Percentiles rank a stretch among this genome's conserved stretches.
phyloP scores from a whole-genome alignment of 2,113 vertebrate species.

The Hoplias malabaricus region DNA sequence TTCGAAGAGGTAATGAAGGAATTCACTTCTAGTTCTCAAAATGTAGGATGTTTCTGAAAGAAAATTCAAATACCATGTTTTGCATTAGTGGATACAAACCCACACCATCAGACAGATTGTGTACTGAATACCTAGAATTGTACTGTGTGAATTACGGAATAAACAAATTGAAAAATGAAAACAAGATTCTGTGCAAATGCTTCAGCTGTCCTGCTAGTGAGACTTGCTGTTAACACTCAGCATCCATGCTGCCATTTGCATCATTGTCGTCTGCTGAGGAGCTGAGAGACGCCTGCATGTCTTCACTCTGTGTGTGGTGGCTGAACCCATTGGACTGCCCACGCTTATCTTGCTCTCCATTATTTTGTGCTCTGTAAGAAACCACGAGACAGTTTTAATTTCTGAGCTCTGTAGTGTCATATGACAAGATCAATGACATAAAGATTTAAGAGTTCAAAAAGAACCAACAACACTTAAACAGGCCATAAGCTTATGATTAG shows the following conservation, averaged over 20 bases:
- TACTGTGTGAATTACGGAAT: slow-evolving; percentile 48
- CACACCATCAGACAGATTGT: slow-evolving; percentile 35
- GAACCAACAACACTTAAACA: too few relatives aligned
- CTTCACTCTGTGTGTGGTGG: slow-evolving; percentile 5
- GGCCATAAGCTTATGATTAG: too few relatives aligned
- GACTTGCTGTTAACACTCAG: slow-evolving; percentile 62
- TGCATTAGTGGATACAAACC: slow-evolving; percentile 55
- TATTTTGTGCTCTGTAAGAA: slow-evolving; percentile 52
- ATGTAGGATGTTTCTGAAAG: not conserved
- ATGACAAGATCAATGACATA: not conserved
- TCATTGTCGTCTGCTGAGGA: slow-evolving; percentile 34
- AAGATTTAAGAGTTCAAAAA: not conserved
- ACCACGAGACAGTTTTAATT: not conserved
- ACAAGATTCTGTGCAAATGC: slow-evolving; percentile 64
- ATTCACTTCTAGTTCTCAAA: not conserved
- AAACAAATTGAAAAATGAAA: slow-evolving; percentile 38
- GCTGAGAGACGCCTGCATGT: slow-evolving; percentile 34
- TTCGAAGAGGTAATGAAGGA: not conserved
- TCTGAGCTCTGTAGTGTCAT: not conserved
- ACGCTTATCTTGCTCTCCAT: slow-evolving; percentile 33
- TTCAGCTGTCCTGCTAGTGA: slow-evolving; percentile 53
- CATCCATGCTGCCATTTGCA: slow-evolving; percentile 53
- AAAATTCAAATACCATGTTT: slow-evolving; percentile 37
- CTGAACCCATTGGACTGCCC: slow-evolving; percentile 58
- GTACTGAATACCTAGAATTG: slow-evolving; percentile 47